Evolutionary conservation across 2,888 invertebrate species (phyloP).

Genomic region (Mythimna albipuncta): DNA sequence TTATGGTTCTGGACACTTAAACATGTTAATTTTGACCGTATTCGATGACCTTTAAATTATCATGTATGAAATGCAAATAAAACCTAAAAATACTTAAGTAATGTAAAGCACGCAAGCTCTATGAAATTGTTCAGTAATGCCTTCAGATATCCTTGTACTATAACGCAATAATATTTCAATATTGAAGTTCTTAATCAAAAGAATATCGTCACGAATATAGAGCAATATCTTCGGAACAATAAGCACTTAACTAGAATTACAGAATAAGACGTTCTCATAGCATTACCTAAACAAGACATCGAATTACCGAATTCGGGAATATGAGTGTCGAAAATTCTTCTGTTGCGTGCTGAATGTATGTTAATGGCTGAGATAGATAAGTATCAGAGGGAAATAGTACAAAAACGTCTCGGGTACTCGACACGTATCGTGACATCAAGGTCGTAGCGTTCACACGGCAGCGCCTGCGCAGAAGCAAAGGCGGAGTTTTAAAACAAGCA

Average conservation of each 20-base stretch:
- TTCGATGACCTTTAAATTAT: conserved; percentile 42
- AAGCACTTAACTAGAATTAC: conserved; percentile 29
- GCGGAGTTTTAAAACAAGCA: conserved; percentile 53
- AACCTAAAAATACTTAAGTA: conserved; percentile 38
- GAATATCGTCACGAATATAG: conserved; percentile 7
- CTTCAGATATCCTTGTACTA: conserved; percentile 2
- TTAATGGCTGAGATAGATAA: conserved; percentile 62
- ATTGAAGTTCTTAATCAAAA: not conserved
- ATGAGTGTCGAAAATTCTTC: conserved; percentile 34
- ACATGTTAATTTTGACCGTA: conserved; percentile 50
- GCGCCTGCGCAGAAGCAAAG: conserved; percentile 45
- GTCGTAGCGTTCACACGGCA: conserved; percentile 86
- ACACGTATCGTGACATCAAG: conserved; percentile 78
- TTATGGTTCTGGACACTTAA: conserved; percentile 19
- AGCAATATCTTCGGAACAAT: conserved; percentile 39
- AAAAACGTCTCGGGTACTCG: conserved; percentile 62
- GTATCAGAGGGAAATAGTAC: conserved; percentile 69
- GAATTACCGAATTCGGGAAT: conserved; percentile 44
- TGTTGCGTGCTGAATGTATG: conserved; percentile 55
- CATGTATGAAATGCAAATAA: conserved; percentile 45
- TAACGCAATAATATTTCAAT: conserved; percentile 3
- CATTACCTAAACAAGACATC: conserved; percentile 40
- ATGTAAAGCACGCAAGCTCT: conserved; percentile 25
- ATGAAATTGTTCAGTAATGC: conserved; percentile 4
- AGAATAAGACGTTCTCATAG: conserved; percentile 37